phyloP scores from a whole-genome alignment of 2,888 invertebrate species.

The Xylota sylvarum region DNA sequence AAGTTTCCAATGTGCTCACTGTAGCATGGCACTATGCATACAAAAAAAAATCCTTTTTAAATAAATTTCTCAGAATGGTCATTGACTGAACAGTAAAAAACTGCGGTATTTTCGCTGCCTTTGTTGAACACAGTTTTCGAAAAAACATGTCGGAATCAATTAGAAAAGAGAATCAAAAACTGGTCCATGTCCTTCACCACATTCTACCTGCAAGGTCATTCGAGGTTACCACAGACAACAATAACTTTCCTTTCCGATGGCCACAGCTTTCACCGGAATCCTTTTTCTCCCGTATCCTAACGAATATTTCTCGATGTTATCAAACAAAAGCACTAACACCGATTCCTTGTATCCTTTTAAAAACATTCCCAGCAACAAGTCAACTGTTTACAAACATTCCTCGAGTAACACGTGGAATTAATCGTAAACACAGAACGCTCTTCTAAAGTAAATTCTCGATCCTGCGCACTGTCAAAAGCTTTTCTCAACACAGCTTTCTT shows the following conservation, averaged over 20 bases:
- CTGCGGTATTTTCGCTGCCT: too few relatives aligned
- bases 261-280: not conserved
- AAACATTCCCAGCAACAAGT: constrained; percentile 38
- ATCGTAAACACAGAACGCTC: constrained; percentile 22
- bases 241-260: too few relatives aligned
- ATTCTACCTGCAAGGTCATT: not conserved
- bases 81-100: too few relatives aligned
- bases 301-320: too few relatives aligned
- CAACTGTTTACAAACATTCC: constrained; percentile 60
- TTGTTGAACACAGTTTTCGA: too few relatives aligned
- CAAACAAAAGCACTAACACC: too few relatives aligned
- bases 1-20: too few relatives aligned
- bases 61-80: too few relatives aligned
- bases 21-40: too few relatives aligned
- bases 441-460: constrained; percentile 2
- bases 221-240: not conserved
- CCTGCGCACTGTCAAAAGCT: constrained; percentile 44
- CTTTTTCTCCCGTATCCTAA: not conserved
- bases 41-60: too few relatives aligned
- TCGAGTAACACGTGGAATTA: constrained; percentile 42
- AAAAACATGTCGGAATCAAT: too few relatives aligned
- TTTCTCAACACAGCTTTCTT: constrained; percentile 38
- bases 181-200: not conserved
- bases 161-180: not conserved
- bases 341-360: too few relatives aligned